Conservation (phyloP, 1,140 invertebrate genomes). For the Drosophila tristis region DNA sequence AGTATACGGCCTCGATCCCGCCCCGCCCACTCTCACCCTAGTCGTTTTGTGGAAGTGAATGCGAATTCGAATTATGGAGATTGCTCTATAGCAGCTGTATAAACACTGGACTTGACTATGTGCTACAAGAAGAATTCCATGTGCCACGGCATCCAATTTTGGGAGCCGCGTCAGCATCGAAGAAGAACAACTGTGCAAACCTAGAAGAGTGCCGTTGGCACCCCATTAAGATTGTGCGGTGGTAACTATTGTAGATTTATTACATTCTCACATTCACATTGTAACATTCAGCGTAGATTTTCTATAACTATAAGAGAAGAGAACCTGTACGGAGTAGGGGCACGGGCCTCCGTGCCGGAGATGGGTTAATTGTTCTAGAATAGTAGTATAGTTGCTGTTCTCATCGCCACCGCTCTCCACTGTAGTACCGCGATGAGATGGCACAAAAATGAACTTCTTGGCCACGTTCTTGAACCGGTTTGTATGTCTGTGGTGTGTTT, state of each 20-base stretch:
- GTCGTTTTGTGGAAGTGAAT: background rate
- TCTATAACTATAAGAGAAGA: background rate
- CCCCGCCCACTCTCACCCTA: conserved; percentile 17
- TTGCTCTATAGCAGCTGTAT: conserved; percentile 30
- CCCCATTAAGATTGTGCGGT: conserved; percentile 2
- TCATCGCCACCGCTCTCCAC: conserved; percentile 15
- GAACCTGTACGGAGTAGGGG: background rate
- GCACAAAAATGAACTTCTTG: conserved; percentile 27
- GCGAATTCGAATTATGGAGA: background rate
- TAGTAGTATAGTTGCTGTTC: background rate
- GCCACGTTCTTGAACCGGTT: conserved; percentile 77
- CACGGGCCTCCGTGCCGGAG: conserved; percentile 3
- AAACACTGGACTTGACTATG: conserved; percentile 10
- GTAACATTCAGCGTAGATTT: conserved; percentile 10
- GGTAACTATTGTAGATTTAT: conserved; percentile 33
- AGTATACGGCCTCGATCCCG: background rate
- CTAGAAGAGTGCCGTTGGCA: background rate
- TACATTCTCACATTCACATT: conserved; percentile 15
- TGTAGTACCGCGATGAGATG: conserved; percentile 23
- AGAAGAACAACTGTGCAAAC: conserved; percentile 64
- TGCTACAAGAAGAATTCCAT: background rate
- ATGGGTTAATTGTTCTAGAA: conserved; percentile 45
- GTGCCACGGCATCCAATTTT: conserved; percentile 38
- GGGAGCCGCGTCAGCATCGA: background rate
- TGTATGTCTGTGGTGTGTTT: conserved; percentile 3